Evolutionary conservation across 2,113 vertebrate species (phyloP).

Genomic region (Leptocoma aspasia): DNA sequence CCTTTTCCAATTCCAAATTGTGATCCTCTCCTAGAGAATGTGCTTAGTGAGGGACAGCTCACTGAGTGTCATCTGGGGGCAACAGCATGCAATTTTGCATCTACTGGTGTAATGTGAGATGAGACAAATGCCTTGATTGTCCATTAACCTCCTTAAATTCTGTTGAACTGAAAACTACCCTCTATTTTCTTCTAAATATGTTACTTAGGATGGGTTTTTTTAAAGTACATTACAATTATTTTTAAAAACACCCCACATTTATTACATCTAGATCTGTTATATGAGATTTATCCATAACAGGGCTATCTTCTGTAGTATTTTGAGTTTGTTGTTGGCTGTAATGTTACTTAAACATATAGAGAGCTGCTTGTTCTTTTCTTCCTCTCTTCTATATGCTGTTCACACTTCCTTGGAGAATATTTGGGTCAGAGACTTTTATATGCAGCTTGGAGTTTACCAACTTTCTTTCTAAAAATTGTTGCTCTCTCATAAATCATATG

Average conservation of each 20-base stretch:
- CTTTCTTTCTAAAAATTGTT: neutral
- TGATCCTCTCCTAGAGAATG: neutral
- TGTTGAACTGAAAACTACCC: neutral
- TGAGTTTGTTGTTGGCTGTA: neutral
- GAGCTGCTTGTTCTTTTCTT: neutral
- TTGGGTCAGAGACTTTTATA: neutral
- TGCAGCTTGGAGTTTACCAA: neutral
- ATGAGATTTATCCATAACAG: neutral
- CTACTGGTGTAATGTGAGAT: neutral
- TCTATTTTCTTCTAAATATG: neutral
- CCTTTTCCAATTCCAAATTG: neutral
- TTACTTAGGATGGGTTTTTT: neutral
- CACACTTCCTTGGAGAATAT: neutral
- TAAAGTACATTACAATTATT: neutral
- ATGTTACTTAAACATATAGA: neutral
- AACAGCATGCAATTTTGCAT: neutral
- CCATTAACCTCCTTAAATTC: neutral
- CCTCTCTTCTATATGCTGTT: neutral
- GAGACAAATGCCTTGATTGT: neutral
- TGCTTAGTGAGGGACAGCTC: neutral
- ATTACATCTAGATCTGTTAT: neutral
- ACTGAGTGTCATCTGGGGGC: neutral
- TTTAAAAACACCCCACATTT: neutral
- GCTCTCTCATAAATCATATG: neutral
- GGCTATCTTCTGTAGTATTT: neutral